Evolutionary conservation across 2,888 invertebrate species (phyloP).

Genomic region (Empis livida): DNA sequence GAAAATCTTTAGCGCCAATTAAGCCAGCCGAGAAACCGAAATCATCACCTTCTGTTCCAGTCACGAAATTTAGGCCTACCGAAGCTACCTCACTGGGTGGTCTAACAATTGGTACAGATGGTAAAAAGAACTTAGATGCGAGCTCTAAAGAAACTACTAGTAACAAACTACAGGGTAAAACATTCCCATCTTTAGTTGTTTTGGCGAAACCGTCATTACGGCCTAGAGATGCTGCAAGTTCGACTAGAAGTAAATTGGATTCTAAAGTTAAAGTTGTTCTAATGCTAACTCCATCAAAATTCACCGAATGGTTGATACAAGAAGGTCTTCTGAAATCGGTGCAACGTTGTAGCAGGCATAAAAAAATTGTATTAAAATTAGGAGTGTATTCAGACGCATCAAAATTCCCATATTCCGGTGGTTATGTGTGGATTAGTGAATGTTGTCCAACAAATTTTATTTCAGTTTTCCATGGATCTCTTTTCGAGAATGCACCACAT

Average conservation of each 20-base stretch:
- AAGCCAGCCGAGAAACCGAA: slow-evolving; percentile 9
- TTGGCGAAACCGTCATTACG: slow-evolving; percentile 67
- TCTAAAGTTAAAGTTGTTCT: slow-evolving; percentile 70
- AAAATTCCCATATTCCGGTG: slow-evolving; percentile 77
- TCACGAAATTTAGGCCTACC: slow-evolving; percentile 43
- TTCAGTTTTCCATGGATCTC: slow-evolving; percentile 74
- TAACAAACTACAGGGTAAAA: slow-evolving; percentile 63
- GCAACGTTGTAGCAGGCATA: slow-evolving; percentile 61
- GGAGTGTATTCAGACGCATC: slow-evolving; percentile 77
- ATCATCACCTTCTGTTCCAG: neutral
- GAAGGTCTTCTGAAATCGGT: slow-evolving; percentile 69
- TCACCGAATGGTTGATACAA: slow-evolving; percentile 82
- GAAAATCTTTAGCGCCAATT: neutral
- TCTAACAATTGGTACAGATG: slow-evolving; percentile 48
- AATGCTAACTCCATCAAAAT: slow-evolving; percentile 69
- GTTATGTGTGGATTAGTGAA: slow-evolving; percentile 83
- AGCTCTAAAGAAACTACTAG: slow-evolving; percentile 63
- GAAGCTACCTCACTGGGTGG: slow-evolving; percentile 63
- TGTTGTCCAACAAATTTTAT: slow-evolving; percentile 76
- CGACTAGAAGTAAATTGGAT: slow-evolving; percentile 53
- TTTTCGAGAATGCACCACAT: slow-evolving; percentile 76
- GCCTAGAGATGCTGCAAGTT: slow-evolving; percentile 47
- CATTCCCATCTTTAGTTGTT: slow-evolving; percentile 75
- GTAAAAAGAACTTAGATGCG: slow-evolving; percentile 44
- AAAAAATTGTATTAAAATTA: slow-evolving; percentile 56